phyloP scores from a whole-genome alignment of 2,113 vertebrate species.

The Ciconia maguari region DNA sequence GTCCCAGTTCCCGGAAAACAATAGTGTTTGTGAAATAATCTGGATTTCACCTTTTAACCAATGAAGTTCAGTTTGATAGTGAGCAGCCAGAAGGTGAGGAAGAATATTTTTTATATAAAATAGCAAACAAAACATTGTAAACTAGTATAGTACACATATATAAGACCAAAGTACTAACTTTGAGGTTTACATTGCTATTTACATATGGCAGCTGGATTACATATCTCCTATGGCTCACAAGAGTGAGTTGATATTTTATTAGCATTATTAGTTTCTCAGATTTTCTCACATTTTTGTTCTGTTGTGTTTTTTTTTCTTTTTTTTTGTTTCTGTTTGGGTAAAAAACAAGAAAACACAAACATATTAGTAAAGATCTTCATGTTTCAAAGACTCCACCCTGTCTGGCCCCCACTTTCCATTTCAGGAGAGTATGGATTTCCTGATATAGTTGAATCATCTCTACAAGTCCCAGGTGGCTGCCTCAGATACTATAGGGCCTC shows the following conservation, averaged over 20 bases:
- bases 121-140: background rate
- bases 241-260: background rate
- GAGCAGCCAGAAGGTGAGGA: background rate
- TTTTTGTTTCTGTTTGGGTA: fast-evolving
- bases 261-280: background rate
- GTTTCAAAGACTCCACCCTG: background rate
- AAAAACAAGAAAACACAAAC: background rate
- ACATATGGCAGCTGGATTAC: background rate
- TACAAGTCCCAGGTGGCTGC: background rate
- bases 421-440: background rate
- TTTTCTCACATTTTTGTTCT: background rate
- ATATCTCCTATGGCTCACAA: background rate
- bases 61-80: background rate
- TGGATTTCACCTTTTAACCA: background rate
- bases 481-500: background rate
- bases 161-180: background rate
- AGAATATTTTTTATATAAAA: background rate
- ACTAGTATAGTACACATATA: background rate
- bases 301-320: background rate
- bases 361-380: background rate
- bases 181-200: background rate
- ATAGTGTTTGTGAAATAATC: background rate
- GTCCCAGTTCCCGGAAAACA: background rate
- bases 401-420: background rate
- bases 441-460: background rate